These are phyloP conservation scores for Hydrophis major DNA, from an alignment of 2,797 vertebrate genomes.

Conservation along the genomic window DNA sequence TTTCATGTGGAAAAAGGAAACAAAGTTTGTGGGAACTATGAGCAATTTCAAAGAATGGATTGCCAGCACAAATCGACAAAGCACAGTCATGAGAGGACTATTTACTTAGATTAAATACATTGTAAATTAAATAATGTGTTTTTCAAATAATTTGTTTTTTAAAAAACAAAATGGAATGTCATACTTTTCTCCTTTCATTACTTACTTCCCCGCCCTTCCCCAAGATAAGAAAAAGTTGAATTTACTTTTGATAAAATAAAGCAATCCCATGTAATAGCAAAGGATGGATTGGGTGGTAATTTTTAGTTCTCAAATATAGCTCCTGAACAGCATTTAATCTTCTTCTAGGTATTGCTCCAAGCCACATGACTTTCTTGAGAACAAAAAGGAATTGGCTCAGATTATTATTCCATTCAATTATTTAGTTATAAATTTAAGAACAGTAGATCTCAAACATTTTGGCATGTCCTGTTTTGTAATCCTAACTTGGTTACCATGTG, in stretches of 20 bases:
- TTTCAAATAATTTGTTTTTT: constrained; percentile 77
- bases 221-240: constrained; percentile 67
- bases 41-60: constrained; percentile 59
- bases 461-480: background rate
- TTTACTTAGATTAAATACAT: constrained; percentile 80
- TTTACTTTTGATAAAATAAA: constrained; percentile 66
- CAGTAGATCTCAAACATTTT: background rate
- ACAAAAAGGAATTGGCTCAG: constrained; percentile 40
- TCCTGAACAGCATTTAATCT: constrained; percentile 58
- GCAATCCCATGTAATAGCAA: constrained; percentile 52
- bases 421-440: constrained; percentile 21
- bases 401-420: constrained; percentile 33
- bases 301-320: constrained; percentile 63
- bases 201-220: background rate
- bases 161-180: constrained; percentile 76
- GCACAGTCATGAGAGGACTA: constrained; percentile 70
- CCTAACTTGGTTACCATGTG: background rate
- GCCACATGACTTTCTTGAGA: constrained; percentile 33
- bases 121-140: constrained; percentile 81
- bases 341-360: constrained; percentile 30
- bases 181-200: constrained; percentile 62
- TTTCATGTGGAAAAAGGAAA: constrained; percentile 56
- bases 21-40: constrained; percentile 62
- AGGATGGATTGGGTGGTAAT: constrained; percentile 63
- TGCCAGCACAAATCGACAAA: constrained; percentile 68